These are phyloP conservation scores for Hyperoodon ampullatus DNA, from an alignment of 2,113 vertebrate genomes.

Conservation along the genomic window DNA sequence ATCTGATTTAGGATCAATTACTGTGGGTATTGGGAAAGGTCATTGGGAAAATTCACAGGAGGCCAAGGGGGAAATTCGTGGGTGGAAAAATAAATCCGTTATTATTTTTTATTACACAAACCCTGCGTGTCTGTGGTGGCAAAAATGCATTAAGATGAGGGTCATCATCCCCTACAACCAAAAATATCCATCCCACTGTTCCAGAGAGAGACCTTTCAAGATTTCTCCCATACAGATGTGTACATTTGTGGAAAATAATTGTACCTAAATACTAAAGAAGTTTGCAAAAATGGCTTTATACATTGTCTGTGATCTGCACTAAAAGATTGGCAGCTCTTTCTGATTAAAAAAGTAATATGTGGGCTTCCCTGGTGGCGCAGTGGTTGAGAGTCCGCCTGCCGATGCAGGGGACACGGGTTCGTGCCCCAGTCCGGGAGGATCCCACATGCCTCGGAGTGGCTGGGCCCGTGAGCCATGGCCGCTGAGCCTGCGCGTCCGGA, in stretches of 20 bases:
- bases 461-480: no score
- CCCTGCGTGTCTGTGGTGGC: neutral
- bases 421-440: no score
- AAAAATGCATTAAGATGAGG: neutral
- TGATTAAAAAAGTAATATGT: neutral
- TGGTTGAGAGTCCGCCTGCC: no score
- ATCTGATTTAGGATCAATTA: slow-evolving; percentile 87
- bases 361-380: no score
- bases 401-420: no score
- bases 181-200: neutral
- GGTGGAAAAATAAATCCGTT: slow-evolving; percentile 67
- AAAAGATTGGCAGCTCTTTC: neutral
- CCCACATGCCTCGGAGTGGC: no score
- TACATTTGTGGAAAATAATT: rapidly evolving
- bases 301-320: rapidly evolving
- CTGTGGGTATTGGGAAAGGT: slow-evolving; percentile 72
- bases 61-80: slow-evolving; percentile 62
- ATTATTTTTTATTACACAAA: slow-evolving; percentile 69
- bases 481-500: no score
- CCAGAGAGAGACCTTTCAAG: neutral
- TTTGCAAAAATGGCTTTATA: neutral
- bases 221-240: rapidly evolving
- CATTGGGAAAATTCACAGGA: slow-evolving; percentile 75
- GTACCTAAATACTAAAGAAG: neutral
- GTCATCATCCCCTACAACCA: rapidly evolving